Evolutionary conservation across 2,113 vertebrate genomes (phyloP).

Genomic region (Lepisosteus osseus): DNA sequence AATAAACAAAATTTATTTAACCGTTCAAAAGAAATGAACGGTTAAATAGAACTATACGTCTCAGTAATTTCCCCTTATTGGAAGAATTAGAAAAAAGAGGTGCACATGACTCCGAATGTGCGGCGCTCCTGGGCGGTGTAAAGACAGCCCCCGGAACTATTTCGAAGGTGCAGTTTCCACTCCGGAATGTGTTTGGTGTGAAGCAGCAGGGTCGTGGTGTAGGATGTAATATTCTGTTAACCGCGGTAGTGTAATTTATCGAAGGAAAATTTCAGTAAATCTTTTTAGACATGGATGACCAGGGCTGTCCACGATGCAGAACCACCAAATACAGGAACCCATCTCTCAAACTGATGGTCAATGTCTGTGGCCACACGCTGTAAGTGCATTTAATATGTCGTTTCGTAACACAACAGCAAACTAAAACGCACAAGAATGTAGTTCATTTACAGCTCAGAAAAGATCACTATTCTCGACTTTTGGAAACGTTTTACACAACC

Average conservation of each 20-base stretch:
- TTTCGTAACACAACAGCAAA: no score
- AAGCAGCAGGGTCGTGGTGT: background rate
- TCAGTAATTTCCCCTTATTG: no score
- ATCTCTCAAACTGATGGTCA: slow-evolving; percentile 93
- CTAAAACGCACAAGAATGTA: no score
- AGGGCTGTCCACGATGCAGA: slow-evolving; percentile 91
- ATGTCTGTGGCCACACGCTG: slow-evolving; percentile 96
- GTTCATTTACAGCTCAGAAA: no score
- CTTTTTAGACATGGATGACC: slow-evolving; percentile 78
- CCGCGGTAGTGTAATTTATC: slow-evolving; percentile 18
- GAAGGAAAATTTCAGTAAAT: slow-evolving; percentile 8
- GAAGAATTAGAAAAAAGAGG: no score
- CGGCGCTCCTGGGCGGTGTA: no score
- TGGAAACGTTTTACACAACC: no score
- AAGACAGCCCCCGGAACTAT: slow-evolving; percentile 26
- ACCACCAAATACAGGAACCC: slow-evolving; percentile 97
- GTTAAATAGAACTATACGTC: no score
- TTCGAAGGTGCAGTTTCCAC: slow-evolving; percentile 5
- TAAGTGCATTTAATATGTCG: slow-evolving; percentile 62
- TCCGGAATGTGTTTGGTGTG: slow-evolving; percentile 29
- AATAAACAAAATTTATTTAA: no score
- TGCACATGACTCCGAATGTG: no score
- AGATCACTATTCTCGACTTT: no score
- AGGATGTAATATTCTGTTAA: slow-evolving; percentile 12
- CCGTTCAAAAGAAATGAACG: no score